These are phyloP conservation scores for Drosophila carrolli DNA, from an alignment of 1,140 invertebrate species.

Conservation along the genomic window DNA sequence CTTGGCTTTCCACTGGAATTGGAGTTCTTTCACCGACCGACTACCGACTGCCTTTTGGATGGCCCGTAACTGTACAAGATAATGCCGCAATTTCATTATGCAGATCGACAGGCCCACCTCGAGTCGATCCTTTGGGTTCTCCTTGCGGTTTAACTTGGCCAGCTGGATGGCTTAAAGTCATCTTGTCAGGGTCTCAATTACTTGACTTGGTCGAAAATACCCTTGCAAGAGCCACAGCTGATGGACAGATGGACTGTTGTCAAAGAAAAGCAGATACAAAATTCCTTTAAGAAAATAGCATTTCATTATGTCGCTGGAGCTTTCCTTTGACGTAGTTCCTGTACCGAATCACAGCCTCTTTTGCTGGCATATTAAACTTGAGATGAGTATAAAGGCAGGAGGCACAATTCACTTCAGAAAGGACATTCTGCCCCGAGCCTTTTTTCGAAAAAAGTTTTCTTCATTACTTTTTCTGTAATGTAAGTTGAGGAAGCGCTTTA, in stretches of 20 bases:
- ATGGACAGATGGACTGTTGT: conserved; percentile 6
- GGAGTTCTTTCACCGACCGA: conserved; percentile 4
- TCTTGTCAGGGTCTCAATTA: conserved; percentile 7
- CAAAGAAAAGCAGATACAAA: conserved; percentile 5
- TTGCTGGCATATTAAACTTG: conserved; percentile 12
- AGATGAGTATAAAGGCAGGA: conserved; percentile 12
- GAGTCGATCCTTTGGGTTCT: conserved; percentile 27
- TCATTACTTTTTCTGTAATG: conserved; percentile 8
- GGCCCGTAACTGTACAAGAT: conserved; percentile 66
- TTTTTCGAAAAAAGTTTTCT: conserved; percentile 8
- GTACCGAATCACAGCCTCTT: conserved; percentile 3
- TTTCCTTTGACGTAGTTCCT: conserved; percentile 1
- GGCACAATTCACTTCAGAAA: conserved; percentile 40
- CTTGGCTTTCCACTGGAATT: conserved; percentile 22
- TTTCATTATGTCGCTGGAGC: neutral
- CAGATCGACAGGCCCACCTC: conserved; percentile 55
- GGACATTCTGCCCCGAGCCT: conserved; percentile 19
- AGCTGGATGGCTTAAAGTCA: conserved; percentile 21
- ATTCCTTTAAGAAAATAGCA: neutral
- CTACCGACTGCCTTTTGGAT: conserved; percentile 39
- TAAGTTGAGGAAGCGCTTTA: conserved; percentile 4
- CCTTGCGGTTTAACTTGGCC: conserved; percentile 19
- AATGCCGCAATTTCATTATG: conserved; percentile 71
- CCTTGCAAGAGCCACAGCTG: neutral
- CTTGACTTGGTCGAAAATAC: conserved; percentile 1